Base-by-base conservation (phyloP, 2,113 vertebrate species). In the Gavialis gangeticus region DNA sequence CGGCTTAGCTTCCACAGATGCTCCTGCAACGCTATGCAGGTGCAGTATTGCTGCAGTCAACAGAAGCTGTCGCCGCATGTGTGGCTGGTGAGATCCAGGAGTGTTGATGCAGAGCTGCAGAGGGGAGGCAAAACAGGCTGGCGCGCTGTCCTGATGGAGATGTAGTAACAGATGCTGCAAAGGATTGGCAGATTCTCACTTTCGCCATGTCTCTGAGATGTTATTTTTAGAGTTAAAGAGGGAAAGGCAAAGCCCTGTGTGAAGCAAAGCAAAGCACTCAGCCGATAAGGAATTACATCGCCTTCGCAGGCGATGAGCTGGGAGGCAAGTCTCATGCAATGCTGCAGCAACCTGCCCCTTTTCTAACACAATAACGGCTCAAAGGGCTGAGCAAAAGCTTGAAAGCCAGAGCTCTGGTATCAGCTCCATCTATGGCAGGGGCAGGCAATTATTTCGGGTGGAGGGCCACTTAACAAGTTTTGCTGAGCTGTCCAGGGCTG, bases 81-180 rank as follows among this genome's bases (percentile, higher is more conserved):
- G 0, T 27, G 16, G 46, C 37, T 58, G 60, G 56, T 2, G 0
- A 37, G 21, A 80, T 59, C 24, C 54, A 56, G 67, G 30, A 67
- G 0, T 0, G 75, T 59, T 80, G n/a, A 5, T 25, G 24, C 73
- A 3, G 46, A 17, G 8, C n/a, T 46, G 27, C 27, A 15, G 22
- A 28, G 16, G 30, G 55, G 10, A 27, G 66, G 13, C 58, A n/a
- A 24, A n/a, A 55, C 46, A 55, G 12, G 28, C 57, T 75, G 30
- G 79, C 63, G 59, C 16, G 17, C 63, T 80, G 0, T 1, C 6
- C 4, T 21, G 3, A 14, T 1, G 2, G 54, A 30, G 37, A 19
- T 25, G 30, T 66, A 79, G 24, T 2, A 83, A 83, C 10, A 0
- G 6, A 55, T 24, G 27, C 18, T 0, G 0, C 37, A 83, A 89